A percentile compares a stretch with the other conserved stretches of the same genome.
phyloP scores from a whole-genome alignment of 2,113 vertebrate species.

The Plectropomus leopardus region DNA sequence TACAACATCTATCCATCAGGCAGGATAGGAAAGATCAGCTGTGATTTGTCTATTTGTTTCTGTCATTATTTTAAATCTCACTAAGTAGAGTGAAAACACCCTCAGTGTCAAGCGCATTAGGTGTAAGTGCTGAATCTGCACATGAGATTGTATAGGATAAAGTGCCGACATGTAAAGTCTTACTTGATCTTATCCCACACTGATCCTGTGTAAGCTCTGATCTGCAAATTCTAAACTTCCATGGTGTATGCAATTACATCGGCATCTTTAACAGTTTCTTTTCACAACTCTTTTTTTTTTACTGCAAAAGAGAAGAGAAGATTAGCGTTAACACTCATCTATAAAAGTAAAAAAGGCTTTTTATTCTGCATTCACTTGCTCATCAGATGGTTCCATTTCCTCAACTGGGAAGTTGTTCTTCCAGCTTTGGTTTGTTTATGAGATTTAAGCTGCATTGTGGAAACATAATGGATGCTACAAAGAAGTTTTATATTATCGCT shows the following conservation, averaged over 20 bases:
- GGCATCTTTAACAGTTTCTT: not conserved
- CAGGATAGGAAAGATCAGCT: conserved; percentile 30
- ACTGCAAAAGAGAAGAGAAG: not conserved
- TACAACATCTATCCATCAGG: conserved; percentile 23
- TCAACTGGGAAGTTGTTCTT: too few species aligned
- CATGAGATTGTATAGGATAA: conserved; percentile 1
- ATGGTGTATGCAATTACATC: conserved; percentile 20
- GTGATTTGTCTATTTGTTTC: conserved; percentile 39
- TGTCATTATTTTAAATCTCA: conserved; percentile 34
- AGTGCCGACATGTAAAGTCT: conserved; percentile 6
- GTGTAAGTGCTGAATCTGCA: conserved; percentile 50
- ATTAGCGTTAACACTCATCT: not conserved
- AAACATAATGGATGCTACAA: too few species aligned
- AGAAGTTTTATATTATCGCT: too few species aligned
- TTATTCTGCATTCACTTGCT: too few species aligned
- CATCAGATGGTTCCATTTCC: too few species aligned
- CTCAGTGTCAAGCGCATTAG: conserved; percentile 28
- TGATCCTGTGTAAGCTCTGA: conserved; percentile 43
- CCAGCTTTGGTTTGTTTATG: too few species aligned
- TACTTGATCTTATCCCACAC: conserved; percentile 13
- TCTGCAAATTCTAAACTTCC: conserved; percentile 29
- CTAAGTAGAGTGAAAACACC: conserved; percentile 37
- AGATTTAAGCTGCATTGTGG: too few species aligned
- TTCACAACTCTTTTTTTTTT: not conserved
- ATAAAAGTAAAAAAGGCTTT: not conserved